Base-by-base conservation (phyloP, 2,113 vertebrate genomes). In the Ciconia maguari region DNA sequence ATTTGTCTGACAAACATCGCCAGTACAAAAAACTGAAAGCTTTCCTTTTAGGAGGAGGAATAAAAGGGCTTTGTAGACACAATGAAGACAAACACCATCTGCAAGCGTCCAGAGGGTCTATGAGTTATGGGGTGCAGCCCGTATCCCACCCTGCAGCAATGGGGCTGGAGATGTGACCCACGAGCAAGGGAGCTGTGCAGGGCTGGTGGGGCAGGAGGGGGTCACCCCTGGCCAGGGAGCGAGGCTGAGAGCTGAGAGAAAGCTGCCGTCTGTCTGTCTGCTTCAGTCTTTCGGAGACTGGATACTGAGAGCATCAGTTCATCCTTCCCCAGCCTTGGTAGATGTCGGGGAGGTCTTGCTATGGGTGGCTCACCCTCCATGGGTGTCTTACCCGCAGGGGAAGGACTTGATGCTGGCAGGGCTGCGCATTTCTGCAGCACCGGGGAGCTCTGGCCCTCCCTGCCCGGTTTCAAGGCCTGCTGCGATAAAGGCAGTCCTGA, bases 211-310 rank as follows among this genome's bases (percentile, higher is more conserved):
- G 48, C 44, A 24, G 72, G 60, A 38, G 13, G 51, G 49, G 30
- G 13, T 14, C 26, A 9, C 34, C 34, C 20, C 9, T 0, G 0
- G 29, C 13, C 1, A 1, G 30, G 58, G 32, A 20, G 20, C 1
- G 12, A 52, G 36, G 34, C 15, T 9, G n/a, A n/a, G 26, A 22
- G 19, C 27, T 34, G 7, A 13, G 64, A n/a, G 15, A 84, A 49
- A 49, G 72, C 30, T 52, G 48, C 30, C 4, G 2, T 29, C 46
- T n/a, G 3, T 9, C 34, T 51, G 7, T 9, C 32, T 27, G 48
- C 20, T 44, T 62, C 46, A 66, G 57, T 4, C 60, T 62, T 14
- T 42, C 69, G 44, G 9, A 64, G 36, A 17, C 20, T 38, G 65
- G 64, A 49, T 41, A 3, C 38, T 27, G 58, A 77, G 46, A 74